Conservation (phyloP, 2,797 vertebrate genomes). For the Allobates femoralis region DNA sequence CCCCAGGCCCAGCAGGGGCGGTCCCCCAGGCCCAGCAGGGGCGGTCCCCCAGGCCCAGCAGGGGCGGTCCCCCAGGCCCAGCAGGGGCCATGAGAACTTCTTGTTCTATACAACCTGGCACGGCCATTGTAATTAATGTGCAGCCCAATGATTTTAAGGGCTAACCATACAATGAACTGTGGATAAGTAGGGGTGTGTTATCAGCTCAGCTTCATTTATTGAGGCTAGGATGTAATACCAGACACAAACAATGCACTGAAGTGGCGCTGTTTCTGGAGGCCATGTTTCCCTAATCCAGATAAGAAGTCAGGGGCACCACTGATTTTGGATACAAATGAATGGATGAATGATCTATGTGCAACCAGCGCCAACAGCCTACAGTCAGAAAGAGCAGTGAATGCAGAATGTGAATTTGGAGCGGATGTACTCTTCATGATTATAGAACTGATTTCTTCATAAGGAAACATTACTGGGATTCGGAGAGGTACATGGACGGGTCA, state of each 20-base stretch:
- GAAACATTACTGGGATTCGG: neutral
- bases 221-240: neutral
- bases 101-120: no score
- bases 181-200: no score
- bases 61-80: no score
- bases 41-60: no score
- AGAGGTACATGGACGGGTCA: neutral
- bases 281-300: neutral
- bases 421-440: neutral
- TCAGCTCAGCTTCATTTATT: neutral
- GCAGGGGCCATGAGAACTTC: no score
- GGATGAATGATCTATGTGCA: neutral
- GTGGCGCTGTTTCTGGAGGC: neutral
- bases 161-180: no score
- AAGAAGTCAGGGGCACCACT: neutral
- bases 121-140: no score
- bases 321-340: neutral
- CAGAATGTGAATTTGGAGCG: no score
- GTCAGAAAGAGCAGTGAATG: neutral
- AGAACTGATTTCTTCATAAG: neutral
- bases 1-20: no score
- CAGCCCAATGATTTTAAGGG: no score
- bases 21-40: no score
- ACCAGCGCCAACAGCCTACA: neutral
- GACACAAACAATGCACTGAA: no score